A percentile compares a stretch with the other conserved stretches of the same genome.
Evolutionary conservation across 1,140 invertebrate species (phyloP).

Genomic region (Drosophila triauraria): DNA sequence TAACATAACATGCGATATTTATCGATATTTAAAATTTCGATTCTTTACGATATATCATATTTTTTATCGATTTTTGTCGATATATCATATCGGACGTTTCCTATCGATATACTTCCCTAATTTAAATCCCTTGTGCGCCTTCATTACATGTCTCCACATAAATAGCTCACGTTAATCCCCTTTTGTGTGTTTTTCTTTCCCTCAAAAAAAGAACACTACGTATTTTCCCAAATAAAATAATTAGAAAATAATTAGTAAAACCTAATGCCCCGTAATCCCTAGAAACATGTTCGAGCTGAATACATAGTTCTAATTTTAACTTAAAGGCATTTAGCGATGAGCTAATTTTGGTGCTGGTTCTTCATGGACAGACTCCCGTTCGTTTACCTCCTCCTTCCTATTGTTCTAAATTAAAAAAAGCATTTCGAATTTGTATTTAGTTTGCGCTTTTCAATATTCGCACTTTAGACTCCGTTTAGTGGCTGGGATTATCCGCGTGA

Average conservation of each 20-base stretch:
- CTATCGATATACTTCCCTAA: no score
- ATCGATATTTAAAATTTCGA: no score
- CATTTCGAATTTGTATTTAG: constrained; percentile 5
- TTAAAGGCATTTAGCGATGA: neutral
- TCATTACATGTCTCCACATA: neutral
- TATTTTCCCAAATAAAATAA: constrained; percentile 13
- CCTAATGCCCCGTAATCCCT: constrained; percentile 14
- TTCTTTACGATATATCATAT: no score
- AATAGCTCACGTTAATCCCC: neutral
- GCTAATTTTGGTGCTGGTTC: constrained; percentile 7
- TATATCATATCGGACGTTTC: no score
- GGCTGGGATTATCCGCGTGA: constrained; percentile 67
- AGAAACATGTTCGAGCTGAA: constrained; percentile 4
- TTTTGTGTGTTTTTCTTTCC: neutral
- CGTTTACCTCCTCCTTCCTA: constrained; percentile 9
- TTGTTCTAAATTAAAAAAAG: neutral
- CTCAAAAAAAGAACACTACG: neutral
- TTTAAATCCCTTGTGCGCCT: neutral
- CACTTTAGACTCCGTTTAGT: constrained; percentile 33
- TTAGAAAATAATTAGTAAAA: constrained; percentile 15
- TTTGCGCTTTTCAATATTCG: constrained; percentile 22
- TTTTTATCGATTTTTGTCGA: no score
- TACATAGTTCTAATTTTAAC: constrained; percentile 16
- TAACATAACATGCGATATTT: no score
- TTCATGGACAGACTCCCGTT: constrained; percentile 2